phyloP scores from a whole-genome alignment of 1,140 invertebrate species.

The Delia radicum region DNA sequence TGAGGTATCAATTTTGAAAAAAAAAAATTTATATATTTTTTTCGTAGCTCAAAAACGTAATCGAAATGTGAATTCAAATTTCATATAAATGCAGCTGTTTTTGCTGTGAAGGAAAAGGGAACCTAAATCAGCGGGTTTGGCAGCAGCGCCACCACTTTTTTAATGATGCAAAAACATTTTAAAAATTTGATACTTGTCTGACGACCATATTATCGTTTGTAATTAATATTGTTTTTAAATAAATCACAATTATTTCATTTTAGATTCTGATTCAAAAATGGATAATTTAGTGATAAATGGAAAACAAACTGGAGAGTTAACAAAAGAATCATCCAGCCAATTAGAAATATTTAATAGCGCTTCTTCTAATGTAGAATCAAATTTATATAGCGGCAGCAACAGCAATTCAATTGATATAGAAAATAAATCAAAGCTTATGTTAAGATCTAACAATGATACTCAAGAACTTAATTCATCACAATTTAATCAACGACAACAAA shows the following conservation, averaged over 20 bases:
- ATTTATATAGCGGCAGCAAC: not conserved
- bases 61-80: no score
- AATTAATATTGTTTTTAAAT: no score
- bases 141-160: no score
- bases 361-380: not conserved
- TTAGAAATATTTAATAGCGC: not conserved
- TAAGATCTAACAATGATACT: constrained; percentile 7
- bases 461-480: not conserved
- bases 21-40: no score
- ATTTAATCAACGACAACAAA: constrained; percentile 14
- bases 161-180: no score
- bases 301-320: not conserved
- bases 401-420: not conserved
- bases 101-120: no score
- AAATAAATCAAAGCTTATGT: not conserved
- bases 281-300: not conserved
- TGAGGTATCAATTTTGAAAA: no score
- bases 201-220: no score
- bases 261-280: not conserved
- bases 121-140: no score
- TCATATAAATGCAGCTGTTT: no score
- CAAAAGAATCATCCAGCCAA: constrained; percentile 7
- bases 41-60: no score
- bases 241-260: not conserved
- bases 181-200: no score